These are phyloP conservation scores for Embidobia sp. DNA, from an alignment of 2,888 invertebrate genomes.

Conservation along the genomic window DNA sequence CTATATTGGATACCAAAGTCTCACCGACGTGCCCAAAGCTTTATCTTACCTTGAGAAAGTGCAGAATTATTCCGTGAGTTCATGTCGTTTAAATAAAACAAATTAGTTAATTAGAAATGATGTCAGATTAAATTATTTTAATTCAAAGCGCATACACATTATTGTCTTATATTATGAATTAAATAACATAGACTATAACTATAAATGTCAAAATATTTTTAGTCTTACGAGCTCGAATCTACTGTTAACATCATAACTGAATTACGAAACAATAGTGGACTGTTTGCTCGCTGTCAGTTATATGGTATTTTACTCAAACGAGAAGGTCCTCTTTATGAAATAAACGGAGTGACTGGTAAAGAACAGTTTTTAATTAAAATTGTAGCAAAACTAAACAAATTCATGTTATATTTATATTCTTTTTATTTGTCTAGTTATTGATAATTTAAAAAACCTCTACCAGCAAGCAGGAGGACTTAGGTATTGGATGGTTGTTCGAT, in stretches of 20 bases:
- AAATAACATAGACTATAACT: too few species aligned
- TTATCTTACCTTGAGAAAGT: slow-evolving; percentile 88
- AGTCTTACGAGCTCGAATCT: slow-evolving; percentile 85
- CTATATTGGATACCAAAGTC: too few species aligned
- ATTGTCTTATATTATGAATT: too few species aligned
- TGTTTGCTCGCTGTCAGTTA: slow-evolving; percentile 91
- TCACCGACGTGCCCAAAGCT: slow-evolving; percentile 96
- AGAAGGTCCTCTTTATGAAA: slow-evolving; percentile 90
- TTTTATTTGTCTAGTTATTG: slow-evolving; percentile 85
- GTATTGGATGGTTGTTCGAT: slow-evolving; percentile 96
- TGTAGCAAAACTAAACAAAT: too few species aligned
- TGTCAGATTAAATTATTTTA: too few species aligned
- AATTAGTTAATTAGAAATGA: too few species aligned
- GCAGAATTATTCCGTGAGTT: slow-evolving; percentile 80
- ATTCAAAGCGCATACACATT: too few species aligned
- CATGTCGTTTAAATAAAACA: too few species aligned
- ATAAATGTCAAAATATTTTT: too few species aligned
- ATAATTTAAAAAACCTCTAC: slow-evolving; percentile 88
- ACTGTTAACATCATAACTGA: slow-evolving; percentile 89
- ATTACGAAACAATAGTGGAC: slow-evolving; percentile 86
- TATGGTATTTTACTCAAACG: slow-evolving; percentile 91
- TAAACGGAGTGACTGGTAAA: slow-evolving; percentile 83
- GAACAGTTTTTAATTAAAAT: background rate
- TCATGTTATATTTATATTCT: too few species aligned
- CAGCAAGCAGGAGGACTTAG: slow-evolving; percentile 92